These are phyloP conservation scores for Microtus californicus DNA, from an alignment of 2,797 vertebrate genomes.

Conservation along the genomic window DNA sequence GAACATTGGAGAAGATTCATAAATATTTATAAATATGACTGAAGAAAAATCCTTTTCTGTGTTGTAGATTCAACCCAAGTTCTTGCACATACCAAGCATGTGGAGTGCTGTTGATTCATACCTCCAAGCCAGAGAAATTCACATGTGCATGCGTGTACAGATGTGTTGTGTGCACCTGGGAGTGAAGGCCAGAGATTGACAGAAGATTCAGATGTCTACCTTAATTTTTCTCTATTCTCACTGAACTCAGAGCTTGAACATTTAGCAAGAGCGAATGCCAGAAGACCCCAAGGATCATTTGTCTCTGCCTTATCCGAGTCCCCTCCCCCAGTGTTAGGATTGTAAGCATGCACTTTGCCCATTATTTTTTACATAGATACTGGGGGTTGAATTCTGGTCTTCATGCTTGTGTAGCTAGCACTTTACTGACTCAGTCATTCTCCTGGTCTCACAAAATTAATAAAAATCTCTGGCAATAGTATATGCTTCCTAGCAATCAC, in stretches of 20 bases:
- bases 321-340: not conserved
- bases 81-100: not conserved
- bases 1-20: constrained; percentile 21
- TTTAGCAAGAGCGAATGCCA: not conserved
- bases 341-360: not conserved
- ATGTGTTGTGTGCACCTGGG: not conserved
- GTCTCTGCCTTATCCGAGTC: not conserved
- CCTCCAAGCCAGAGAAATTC: not conserved
- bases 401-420: not conserved
- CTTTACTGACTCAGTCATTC: not conserved
- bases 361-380: not conserved
- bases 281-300: not conserved
- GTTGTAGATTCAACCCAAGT: not conserved
- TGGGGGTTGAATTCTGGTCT: not conserved
- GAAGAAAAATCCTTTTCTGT: not conserved
- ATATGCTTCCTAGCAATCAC: not conserved
- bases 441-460: not conserved
- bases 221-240: not conserved
- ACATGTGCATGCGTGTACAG: not conserved
- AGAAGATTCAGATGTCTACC: not conserved
- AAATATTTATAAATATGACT: constrained; percentile 11
- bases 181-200: not conserved
- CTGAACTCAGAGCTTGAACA: not conserved
- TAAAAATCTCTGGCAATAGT: not conserved
- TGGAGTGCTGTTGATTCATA: not conserved